Percentiles rank a stretch among this genome's conserved stretches.
These are phyloP conservation scores for Bembecia ichneumoniformis DNA, from an alignment of 2,888 invertebrate species.

Conservation along the genomic window DNA sequence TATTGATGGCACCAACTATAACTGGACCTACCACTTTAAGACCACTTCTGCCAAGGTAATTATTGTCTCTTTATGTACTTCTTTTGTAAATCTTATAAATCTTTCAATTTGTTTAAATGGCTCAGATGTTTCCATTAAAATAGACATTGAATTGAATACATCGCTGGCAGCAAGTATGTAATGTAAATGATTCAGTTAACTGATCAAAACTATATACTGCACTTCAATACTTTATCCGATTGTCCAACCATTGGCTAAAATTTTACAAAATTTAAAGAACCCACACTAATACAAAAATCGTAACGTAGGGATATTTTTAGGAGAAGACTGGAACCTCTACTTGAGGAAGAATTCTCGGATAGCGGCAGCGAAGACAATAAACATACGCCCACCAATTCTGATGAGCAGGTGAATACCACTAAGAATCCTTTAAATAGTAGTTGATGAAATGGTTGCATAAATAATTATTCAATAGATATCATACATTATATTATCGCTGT, in stretches of 20 bases:
- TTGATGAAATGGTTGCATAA: neutral
- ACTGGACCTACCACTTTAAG: slow-evolving; percentile 79
- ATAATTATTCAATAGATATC: neutral
- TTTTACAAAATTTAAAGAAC: neutral
- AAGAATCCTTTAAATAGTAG: neutral
- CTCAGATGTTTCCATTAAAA: slow-evolving; percentile 1
- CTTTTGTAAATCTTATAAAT: neutral
- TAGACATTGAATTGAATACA: neutral
- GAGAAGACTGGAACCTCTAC: slow-evolving; percentile 84
- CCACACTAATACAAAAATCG: slow-evolving; percentile 24
- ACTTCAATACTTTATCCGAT: too few relatives aligned
- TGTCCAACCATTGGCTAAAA: neutral
- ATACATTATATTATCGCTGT: neutral
- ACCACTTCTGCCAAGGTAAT: slow-evolving; percentile 78
- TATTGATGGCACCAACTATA: slow-evolving; percentile 83
- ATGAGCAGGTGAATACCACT: slow-evolving; percentile 66
- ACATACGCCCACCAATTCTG: slow-evolving; percentile 61
- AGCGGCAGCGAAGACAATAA: slow-evolving; percentile 68
- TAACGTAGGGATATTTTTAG: slow-evolving; percentile 69
- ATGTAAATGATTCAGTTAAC: too few relatives aligned
- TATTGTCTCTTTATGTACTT: neutral
- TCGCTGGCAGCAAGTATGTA: too few relatives aligned
- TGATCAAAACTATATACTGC: too few relatives aligned
- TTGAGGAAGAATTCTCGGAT: slow-evolving; percentile 86
- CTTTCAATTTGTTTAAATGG: neutral